Percentiles rank a stretch among this genome's conserved stretches.
phyloP scores from a whole-genome alignment of 2,113 vertebrate species.

The Channa maculata region DNA sequence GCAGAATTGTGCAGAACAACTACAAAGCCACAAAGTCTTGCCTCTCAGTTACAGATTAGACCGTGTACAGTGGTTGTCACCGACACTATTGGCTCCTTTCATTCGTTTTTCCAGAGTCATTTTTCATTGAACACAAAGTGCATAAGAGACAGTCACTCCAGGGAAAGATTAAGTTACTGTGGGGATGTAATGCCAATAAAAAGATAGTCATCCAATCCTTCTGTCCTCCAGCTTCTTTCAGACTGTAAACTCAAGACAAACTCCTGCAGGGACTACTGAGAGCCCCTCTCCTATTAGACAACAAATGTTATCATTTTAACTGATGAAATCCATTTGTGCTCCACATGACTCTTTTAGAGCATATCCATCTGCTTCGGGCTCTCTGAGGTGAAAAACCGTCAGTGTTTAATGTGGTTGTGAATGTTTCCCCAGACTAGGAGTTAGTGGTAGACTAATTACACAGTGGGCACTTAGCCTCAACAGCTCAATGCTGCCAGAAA shows the following conservation, averaged over 20 bases:
- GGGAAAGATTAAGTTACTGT: conserved; percentile 26
- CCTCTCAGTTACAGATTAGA: too few species aligned
- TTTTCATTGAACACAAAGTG: conserved; percentile 18
- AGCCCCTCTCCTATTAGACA: conserved; percentile 38
- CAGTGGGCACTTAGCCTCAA: conserved; percentile 72
- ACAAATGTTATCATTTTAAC: conserved; percentile 70
- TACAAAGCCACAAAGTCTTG: not conserved
- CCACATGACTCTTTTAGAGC: conserved; percentile 62
- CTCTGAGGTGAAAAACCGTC: conserved; percentile 77
- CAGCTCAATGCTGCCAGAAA: conserved; percentile 69
- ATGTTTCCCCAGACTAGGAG: conserved; percentile 82
- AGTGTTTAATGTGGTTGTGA: conserved; percentile 81
- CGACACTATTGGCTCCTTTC: conserved; percentile 6
- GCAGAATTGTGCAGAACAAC: conserved; percentile 22
- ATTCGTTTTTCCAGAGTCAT: not conserved
- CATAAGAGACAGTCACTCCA: conserved; percentile 6
- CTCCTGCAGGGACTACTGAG: conserved; percentile 22
- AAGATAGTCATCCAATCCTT: conserved; percentile 31
- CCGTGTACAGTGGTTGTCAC: not conserved
- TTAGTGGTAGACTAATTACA: conserved; percentile 84
- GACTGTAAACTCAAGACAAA: conserved; percentile 35
- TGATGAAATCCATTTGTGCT: conserved; percentile 73
- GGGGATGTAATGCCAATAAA: conserved; percentile 43
- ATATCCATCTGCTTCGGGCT: conserved; percentile 69
- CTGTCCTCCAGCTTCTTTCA: conserved; percentile 3